A percentile compares a stretch with the other conserved stretches of the same genome.
Evolutionary conservation across 2,797 vertebrate species (phyloP).

Genomic region (Amazona ochrocephala): DNA sequence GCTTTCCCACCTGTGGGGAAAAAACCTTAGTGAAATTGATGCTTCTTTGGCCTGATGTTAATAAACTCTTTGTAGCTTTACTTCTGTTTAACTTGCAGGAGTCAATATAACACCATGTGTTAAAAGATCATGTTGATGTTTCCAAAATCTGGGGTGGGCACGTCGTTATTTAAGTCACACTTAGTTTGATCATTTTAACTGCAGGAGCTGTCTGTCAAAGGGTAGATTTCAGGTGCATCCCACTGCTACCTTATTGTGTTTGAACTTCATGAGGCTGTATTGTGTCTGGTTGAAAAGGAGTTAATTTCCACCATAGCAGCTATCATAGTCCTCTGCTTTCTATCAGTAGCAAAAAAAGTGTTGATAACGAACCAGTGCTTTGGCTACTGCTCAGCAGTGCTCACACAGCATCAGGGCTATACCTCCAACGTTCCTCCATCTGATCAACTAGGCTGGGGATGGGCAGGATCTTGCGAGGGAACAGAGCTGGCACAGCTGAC

Average conservation of each 20-base stretch:
- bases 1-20: not conserved
- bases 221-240: not conserved
- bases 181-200: constrained; percentile 29
- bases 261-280: not conserved
- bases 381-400: not conserved
- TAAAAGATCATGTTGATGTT: constrained; percentile 1
- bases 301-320: not conserved
- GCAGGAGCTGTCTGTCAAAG: not conserved
- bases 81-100: not conserved
- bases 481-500: not conserved
- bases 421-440: not conserved
- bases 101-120: not conserved
- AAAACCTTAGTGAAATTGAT: not conserved
- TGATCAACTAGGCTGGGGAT: not conserved
- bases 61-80: constrained; percentile 4
- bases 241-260: not conserved
- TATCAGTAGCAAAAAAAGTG: not conserved
- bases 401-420: not conserved
- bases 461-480: not conserved
- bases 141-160: not conserved
- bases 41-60: not conserved
- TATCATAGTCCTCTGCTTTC: not conserved
- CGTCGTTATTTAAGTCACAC: not conserved
- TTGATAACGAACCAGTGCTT: not conserved
- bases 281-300: not conserved